Conservation (phyloP, 2,113 vertebrate species). For the Rhizomys pruinosus region DNA sequence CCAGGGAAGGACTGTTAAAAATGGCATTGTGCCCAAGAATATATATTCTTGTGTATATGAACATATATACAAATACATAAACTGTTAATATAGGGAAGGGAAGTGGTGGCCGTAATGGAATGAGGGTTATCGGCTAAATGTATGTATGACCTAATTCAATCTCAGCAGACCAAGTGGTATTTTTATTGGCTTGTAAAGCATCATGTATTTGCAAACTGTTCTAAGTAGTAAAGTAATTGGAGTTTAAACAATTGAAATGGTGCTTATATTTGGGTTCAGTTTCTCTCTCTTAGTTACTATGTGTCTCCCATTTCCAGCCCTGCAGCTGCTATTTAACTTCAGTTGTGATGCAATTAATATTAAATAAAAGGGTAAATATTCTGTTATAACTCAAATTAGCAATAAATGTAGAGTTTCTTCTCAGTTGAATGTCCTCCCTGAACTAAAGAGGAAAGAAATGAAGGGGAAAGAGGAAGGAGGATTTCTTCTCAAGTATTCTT, state of each 20-base stretch:
- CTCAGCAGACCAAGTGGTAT: slow-evolving; percentile 19
- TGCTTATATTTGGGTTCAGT: background rate
- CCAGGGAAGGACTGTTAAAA: slow-evolving; percentile 37
- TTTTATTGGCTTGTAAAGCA: slow-evolving; percentile 58
- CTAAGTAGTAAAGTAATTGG: slow-evolving; percentile 35
- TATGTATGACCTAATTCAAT: slow-evolving; percentile 17
- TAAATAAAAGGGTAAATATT: background rate
- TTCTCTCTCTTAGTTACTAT: background rate
- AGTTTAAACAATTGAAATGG: background rate
- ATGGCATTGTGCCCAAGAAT: background rate
- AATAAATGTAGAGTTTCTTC: background rate
- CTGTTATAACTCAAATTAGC: background rate
- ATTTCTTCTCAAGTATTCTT: background rate
- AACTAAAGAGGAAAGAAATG: background rate
- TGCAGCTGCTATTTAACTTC: slow-evolving; percentile 8
- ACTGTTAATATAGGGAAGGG: background rate
- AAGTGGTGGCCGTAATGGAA: background rate
- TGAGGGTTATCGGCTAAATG: background rate
- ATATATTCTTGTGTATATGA: slow-evolving; percentile 32
- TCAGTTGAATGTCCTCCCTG: background rate
- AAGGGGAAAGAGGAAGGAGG: background rate
- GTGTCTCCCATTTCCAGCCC: background rate
- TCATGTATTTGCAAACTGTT: slow-evolving; percentile 26
- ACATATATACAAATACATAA: too few species aligned
- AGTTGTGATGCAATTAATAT: background rate